Evolutionary conservation across 2,113 vertebrate genomes (phyloP).

Genomic region (Ramphastos sulfuratus): DNA sequence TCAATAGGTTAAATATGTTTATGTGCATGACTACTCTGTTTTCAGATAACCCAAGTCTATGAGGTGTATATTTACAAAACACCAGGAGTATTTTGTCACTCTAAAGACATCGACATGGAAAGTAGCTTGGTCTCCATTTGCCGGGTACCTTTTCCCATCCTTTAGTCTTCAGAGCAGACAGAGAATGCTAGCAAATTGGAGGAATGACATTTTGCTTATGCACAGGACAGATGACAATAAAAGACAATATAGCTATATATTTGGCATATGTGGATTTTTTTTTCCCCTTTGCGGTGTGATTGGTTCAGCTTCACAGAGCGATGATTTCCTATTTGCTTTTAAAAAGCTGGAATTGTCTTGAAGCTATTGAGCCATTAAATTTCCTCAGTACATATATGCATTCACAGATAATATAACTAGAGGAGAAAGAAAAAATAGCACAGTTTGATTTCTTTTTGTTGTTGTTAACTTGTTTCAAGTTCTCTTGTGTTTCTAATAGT

Average conservation of each 20-base stretch:
- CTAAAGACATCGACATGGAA: neutral
- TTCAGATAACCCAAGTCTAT: neutral
- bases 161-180: neutral
- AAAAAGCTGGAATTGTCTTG: neutral
- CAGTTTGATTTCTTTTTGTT: slow-evolving; percentile 34
- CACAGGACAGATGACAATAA: neutral
- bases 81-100: neutral
- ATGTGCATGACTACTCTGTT: neutral
- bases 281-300: neutral
- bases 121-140: neutral
- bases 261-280: neutral
- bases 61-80: neutral
- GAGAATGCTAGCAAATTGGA: neutral
- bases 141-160: neutral
- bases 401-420: neutral
- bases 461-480: slow-evolving; percentile 4
- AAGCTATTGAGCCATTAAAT: neutral
- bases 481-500: slow-evolving; percentile 1
- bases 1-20: neutral
- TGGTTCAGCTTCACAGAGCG: slow-evolving; percentile 13
- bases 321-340: slow-evolving; percentile 3
- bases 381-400: neutral
- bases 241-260: neutral
- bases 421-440: neutral
- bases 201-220: neutral